phyloP scores from a whole-genome alignment of 1,140 invertebrate species.

The Leptopilina clavipes region DNA sequence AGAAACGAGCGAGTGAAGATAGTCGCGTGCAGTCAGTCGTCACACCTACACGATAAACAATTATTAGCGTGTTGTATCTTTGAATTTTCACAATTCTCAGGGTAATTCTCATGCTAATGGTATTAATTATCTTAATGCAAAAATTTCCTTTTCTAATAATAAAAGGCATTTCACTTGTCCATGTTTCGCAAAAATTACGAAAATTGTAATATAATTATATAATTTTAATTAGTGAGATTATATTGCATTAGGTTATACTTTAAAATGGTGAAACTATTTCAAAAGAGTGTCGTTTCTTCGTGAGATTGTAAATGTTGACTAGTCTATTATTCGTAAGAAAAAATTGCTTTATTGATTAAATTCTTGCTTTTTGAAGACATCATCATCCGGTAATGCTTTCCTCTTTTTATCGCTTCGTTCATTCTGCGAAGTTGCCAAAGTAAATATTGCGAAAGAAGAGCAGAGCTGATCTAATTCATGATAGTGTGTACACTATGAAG shows the following conservation, averaged over 20 bases:
- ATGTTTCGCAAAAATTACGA: background rate
- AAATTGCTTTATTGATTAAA: background rate
- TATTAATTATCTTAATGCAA: background rate
- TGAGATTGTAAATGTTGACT: background rate
- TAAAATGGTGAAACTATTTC: background rate
- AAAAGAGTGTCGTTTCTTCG: background rate
- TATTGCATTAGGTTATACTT: too few relatives aligned
- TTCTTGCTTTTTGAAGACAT: background rate
- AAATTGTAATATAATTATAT: too few relatives aligned
- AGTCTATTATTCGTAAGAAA: background rate
- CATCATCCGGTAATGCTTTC: background rate
- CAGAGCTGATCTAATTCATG: conserved; percentile 4
- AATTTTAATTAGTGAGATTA: too few relatives aligned
- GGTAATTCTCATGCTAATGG: too few relatives aligned
- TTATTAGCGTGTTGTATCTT: background rate
- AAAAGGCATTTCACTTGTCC: too few relatives aligned
- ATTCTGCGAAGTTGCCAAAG: conserved; percentile 20
- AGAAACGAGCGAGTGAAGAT: background rate
- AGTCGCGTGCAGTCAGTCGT: background rate
- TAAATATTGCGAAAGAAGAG: conserved; percentile 25
- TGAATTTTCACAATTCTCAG: background rate
- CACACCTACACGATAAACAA: background rate
- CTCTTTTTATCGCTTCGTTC: background rate
- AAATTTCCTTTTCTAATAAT: background rate
- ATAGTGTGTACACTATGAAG: background rate